Percentiles rank a stretch among this genome's conserved stretches.
These are phyloP conservation scores for Hirundo rustica DNA, from an alignment of 2,797 vertebrate species.

Conservation along the genomic window DNA sequence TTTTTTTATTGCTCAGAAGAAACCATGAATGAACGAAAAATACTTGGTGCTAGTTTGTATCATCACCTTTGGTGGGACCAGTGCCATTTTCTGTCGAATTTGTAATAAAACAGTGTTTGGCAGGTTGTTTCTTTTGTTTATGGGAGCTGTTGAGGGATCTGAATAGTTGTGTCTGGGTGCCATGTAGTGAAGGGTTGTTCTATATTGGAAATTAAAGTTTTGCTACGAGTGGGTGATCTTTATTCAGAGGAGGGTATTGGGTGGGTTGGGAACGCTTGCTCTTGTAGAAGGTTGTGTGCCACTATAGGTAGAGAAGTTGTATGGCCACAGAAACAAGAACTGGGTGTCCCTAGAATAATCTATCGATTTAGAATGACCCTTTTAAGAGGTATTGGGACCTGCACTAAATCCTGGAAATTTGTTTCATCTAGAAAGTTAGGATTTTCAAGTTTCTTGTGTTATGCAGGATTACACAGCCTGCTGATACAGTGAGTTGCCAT, in stretches of 20 bases:
- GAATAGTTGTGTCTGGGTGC: background rate
- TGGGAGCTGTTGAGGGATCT: background rate
- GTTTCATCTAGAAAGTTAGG: background rate
- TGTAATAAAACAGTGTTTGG: background rate
- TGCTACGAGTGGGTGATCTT: background rate
- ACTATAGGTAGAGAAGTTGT: background rate
- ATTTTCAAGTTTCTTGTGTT: constrained; percentile 41
- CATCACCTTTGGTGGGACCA: background rate
- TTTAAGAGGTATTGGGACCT: background rate
- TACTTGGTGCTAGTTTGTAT: background rate
- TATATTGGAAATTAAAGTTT: background rate
- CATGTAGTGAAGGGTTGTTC: background rate
- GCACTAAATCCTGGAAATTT: background rate
- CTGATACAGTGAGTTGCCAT: background rate
- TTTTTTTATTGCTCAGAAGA: background rate
- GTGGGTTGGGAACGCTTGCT: background rate
- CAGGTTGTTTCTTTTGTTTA: background rate
- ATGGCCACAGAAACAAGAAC: background rate
- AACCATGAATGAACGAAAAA: background rate
- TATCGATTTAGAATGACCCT: background rate
- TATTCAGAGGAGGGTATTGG: background rate
- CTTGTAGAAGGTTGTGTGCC: background rate
- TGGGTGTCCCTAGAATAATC: background rate
- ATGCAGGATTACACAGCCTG: background rate
- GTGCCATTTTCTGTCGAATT: background rate